Evolutionary conservation across 2,797 vertebrate genomes (phyloP).

Genomic region (Allobates femoralis): DNA sequence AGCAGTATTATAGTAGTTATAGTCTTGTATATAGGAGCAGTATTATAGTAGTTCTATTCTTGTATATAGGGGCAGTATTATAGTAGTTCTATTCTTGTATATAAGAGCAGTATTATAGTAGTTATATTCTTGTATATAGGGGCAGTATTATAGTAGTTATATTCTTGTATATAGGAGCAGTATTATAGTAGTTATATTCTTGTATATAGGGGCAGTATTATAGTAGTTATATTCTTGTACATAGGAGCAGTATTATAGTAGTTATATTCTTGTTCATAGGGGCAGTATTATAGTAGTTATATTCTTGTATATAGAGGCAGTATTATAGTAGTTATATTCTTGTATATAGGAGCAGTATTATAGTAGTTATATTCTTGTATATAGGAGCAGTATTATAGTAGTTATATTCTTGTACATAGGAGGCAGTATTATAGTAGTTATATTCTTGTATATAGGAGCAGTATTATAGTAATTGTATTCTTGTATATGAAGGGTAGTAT

Average conservation of each 20-base stretch:
- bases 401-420: not conserved
- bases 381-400: not conserved
- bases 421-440: not conserved
- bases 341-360: not conserved
- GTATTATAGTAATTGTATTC: not conserved
- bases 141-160: too few species aligned
- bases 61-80: not conserved
- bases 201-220: not conserved
- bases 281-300: too few species aligned
- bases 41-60: not conserved
- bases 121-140: not conserved
- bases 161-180: too few species aligned
- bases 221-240: not conserved
- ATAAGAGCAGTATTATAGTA: not conserved
- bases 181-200: too few species aligned
- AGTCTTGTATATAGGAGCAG: not conserved
- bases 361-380: not conserved
- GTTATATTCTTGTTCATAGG: not conserved
- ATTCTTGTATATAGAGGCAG: too few species aligned
- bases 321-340: not conserved
- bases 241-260: slow-evolving; percentile 2
- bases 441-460: not conserved
- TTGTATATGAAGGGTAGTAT: not conserved
- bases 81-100: not conserved
- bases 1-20: too few species aligned